Percentiles rank a stretch among this genome's conserved stretches.
Conservation (phyloP, 2,113 vertebrate species). For the Epinephelus moara region DNA sequence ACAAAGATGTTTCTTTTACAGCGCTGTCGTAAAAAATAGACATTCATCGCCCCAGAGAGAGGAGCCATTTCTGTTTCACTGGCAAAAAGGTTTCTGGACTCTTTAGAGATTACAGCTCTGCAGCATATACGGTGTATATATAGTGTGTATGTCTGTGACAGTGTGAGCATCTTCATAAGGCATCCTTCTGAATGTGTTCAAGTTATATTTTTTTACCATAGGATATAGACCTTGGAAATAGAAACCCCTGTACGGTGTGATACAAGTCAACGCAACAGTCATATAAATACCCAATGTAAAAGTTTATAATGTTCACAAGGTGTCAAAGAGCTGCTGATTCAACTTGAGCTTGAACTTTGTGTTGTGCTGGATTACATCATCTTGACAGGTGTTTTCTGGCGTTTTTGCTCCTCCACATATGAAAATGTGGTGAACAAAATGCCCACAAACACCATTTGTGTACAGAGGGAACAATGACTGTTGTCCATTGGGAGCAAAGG, state of each 20-base stretch:
- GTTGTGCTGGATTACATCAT: background rate
- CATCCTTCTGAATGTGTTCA: slow-evolving; percentile 13
- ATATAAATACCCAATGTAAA: slow-evolving; percentile 3
- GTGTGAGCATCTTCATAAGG: slow-evolving; percentile 11
- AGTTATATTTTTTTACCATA: background rate
- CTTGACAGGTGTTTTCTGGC: background rate
- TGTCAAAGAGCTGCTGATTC: background rate
- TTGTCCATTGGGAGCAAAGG: background rate
- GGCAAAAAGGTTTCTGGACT: slow-evolving; percentile 41
- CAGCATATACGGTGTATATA: background rate
- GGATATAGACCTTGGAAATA: no score
- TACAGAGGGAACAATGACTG: background rate
- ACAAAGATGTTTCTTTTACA: slow-evolving; percentile 49
- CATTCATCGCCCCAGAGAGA: slow-evolving; percentile 57
- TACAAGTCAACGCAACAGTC: no score
- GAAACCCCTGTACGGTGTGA: no score
- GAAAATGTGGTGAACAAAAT: background rate
- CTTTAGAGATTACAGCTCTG: slow-evolving; percentile 23
- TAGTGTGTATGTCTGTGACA: slow-evolving; percentile 6
- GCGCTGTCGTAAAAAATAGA: slow-evolving; percentile 60
- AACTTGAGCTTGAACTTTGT: background rate
- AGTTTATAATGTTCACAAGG: background rate
- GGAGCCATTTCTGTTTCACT: slow-evolving; percentile 47
- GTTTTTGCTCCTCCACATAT: background rate
- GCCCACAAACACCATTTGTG: background rate